Evolutionary conservation across 2,888 invertebrate genomes (phyloP).

Genomic region (Balanococcus diminutus): DNA sequence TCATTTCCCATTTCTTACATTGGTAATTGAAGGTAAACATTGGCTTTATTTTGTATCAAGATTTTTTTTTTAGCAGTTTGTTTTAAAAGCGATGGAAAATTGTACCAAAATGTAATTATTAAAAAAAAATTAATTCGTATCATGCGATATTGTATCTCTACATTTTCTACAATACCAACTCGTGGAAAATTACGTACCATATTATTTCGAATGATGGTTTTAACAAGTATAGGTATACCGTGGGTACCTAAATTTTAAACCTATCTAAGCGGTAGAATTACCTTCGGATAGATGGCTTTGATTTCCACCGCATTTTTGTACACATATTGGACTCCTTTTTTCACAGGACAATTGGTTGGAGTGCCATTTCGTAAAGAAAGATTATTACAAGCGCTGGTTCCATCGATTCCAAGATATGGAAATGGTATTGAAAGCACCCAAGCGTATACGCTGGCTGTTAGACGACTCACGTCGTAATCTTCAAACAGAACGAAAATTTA

Average conservation of each 20-base stretch:
- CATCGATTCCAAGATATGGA: constrained; percentile 80
- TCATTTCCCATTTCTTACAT: background rate
- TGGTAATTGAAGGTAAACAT: constrained; percentile 8
- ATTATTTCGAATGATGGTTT: background rate
- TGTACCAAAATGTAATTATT: too few relatives aligned
- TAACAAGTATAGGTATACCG: background rate
- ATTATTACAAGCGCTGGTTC: constrained; percentile 70
- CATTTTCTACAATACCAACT: too few relatives aligned
- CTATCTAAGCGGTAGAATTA: constrained; percentile 60
- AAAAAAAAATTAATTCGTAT: background rate
- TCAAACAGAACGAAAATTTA: constrained; percentile 58
- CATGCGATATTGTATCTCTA: background rate
- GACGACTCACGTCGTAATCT: constrained; percentile 65
- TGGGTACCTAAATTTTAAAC: background rate
- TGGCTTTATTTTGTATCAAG: background rate
- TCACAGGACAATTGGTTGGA: constrained; percentile 71
- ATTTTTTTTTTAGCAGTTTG: background rate
- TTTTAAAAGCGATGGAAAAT: background rate
- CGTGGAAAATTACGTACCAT: background rate
- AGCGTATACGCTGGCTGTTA: constrained; percentile 71
- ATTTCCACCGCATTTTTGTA: constrained; percentile 72
- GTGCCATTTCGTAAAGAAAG: constrained; percentile 68
- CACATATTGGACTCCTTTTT: constrained; percentile 70
- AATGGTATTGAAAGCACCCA: constrained; percentile 69
- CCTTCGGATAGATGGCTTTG: constrained; percentile 66